A percentile compares a stretch with the other conserved stretches of the same genome.
Conservation (phyloP, 2,888 invertebrate species). For the Rhabditoides inermis region DNA sequence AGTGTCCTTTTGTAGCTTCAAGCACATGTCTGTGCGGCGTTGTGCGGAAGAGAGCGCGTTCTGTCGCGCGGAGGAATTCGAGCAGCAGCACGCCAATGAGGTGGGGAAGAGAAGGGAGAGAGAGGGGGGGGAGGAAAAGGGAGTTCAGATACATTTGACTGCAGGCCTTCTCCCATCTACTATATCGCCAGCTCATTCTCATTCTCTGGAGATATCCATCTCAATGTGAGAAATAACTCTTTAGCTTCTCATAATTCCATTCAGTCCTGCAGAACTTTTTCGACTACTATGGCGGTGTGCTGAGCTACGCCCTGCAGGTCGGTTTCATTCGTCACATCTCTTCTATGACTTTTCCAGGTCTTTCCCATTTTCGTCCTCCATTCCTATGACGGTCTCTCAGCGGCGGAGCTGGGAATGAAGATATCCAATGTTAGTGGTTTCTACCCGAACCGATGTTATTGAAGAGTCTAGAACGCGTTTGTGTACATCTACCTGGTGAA, state of each 20-base stretch:
- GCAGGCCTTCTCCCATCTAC: constrained; percentile 48
- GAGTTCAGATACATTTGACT: no score
- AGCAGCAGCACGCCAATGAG: constrained; percentile 46
- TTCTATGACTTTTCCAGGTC: no score
- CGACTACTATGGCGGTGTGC: constrained; percentile 59
- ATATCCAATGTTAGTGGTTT: constrained; percentile 45
- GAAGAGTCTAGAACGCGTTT: constrained; percentile 61
- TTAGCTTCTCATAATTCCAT: constrained; percentile 5
- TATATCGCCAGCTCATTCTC: constrained; percentile 45
- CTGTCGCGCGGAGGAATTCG: constrained; percentile 23
- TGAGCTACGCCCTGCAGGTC: constrained; percentile 59
- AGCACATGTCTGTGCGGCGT: constrained; percentile 37
- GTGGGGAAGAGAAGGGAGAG: no score
- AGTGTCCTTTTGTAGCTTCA: constrained; percentile 38
- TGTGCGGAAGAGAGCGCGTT: constrained; percentile 36
- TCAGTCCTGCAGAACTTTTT: constrained; percentile 55
- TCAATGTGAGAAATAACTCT: constrained; percentile 15
- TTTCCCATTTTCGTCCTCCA: constrained; percentile 57
- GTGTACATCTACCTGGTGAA: constrained; percentile 60
- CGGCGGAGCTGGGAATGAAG: constrained; percentile 13
- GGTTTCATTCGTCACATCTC: no score
- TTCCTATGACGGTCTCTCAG: constrained; percentile 53
- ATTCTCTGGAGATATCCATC: constrained; percentile 28
- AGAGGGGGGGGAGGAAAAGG: no score
- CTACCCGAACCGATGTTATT: no score